These are phyloP conservation scores for Hypsibius dujardini DNA, from an alignment of 1,140 invertebrate species.

Conservation along the genomic window DNA sequence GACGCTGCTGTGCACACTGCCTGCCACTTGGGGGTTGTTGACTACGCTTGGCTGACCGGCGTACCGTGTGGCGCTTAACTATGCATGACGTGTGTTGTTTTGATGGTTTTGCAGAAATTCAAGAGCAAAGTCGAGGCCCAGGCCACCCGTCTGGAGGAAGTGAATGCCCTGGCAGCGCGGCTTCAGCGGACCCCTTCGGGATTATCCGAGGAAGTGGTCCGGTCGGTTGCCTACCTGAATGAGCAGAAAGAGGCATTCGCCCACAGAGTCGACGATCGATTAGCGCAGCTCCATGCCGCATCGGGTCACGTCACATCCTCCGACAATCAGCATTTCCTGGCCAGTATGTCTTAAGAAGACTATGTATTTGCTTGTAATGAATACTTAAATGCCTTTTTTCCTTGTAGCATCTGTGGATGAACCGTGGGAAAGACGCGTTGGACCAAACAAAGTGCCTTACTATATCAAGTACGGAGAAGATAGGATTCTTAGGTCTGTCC, in stretches of 20 bases:
- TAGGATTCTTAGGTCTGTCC: not conserved
- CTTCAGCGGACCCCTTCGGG: not conserved
- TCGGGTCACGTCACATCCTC: not conserved
- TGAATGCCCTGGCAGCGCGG: not conserved
- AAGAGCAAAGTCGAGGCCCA: constrained; percentile 1
- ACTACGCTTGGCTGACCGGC: too few relatives aligned
- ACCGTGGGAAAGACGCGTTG: constrained; percentile 85
- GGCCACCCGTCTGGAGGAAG: not conserved
- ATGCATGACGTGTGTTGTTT: not conserved
- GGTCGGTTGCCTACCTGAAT: not conserved
- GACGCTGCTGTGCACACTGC: too few relatives aligned
- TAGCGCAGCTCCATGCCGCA: not conserved
- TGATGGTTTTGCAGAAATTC: constrained; percentile 11
- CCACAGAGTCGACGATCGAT: not conserved
- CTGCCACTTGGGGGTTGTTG: too few relatives aligned
- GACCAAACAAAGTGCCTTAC: constrained; percentile 87
- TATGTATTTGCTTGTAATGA: not conserved
- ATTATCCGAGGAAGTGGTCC: constrained; percentile 10
- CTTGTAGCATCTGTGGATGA: constrained; percentile 61
- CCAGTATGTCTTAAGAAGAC: not conserved
- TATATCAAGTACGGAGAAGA: constrained; percentile 66
- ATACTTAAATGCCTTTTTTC: too few relatives aligned
- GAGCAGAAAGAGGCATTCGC: not conserved
- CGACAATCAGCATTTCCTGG: constrained; percentile 11
- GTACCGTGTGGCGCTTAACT: too few relatives aligned